Base-by-base conservation (phyloP, 2,113 vertebrate genomes). In the Tyrannus savana region DNA sequence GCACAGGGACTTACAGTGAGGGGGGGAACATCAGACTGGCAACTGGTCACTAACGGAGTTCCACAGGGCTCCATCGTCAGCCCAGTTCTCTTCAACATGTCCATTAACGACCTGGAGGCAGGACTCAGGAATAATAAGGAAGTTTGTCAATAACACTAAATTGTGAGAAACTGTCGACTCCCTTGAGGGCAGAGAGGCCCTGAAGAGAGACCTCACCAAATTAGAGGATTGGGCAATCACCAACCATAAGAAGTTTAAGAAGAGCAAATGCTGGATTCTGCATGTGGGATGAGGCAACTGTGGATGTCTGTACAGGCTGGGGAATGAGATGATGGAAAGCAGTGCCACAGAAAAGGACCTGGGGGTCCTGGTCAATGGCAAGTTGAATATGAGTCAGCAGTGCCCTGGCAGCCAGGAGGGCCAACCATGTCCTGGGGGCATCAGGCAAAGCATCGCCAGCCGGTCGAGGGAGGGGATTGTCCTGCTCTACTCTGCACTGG, bases 151-250 rank as follows among this genome's bases (percentile, higher is more conserved):
- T 14, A 28, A 3, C 19, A 60, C 39, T 53, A 68, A 53, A 47
- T 0, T 47, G n/a, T n/a, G 53, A 75, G 53, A 9, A 68, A 13
- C 53, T 31, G 24, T 41, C 0, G 0, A 62, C 14, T 47, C 39
- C 30, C 30, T 47, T 0, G 0, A 83, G 24, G 23, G 47, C 3
- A 1, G 46, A 75, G 46, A 60, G 19, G 8, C 5, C 19, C 53
- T 75, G 24, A 28, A 67, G 53, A 67, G 33, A 67, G 19, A 68
- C 19, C 19, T 60, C 18, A n/a, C 21, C 16, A 75, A 68, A 60
- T 35, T 30, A 53, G n/a, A 60, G 39, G 39, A 14, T 39, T 7
- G 9, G 15, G 19, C 19, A 60, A 41, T 41, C 27, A 41, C 27
- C 62, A 63, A 63, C 12, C 28, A 21, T 7, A 31, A 30, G 62